Conservation (phyloP, 2,797 vertebrate genomes). For the Miopithecus talapoin region DNA sequence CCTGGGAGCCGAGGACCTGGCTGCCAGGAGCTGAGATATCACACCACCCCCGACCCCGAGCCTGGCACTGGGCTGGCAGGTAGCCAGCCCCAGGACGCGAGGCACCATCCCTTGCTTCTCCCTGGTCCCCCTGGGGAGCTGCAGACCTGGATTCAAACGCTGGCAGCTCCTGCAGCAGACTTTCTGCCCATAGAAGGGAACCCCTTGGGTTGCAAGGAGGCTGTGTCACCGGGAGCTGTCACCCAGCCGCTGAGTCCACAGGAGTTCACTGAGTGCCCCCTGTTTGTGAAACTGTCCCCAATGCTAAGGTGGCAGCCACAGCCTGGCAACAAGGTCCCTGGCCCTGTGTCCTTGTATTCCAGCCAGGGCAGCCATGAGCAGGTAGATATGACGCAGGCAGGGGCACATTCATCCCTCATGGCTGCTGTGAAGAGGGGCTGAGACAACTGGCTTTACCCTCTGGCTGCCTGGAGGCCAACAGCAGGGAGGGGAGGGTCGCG, state of each 20-base stretch:
- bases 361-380: neutral
- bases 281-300: neutral
- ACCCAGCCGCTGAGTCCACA: neutral
- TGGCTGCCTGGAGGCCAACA: too few relatives aligned
- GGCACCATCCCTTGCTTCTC: too few relatives aligned
- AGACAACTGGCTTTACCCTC: too few relatives aligned
- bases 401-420: rapidly evolving
- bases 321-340: neutral
- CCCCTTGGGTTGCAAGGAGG: neutral
- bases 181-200: neutral
- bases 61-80: too few relatives aligned
- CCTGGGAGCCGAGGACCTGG: neutral
- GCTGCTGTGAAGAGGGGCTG: neutral
- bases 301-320: neutral
- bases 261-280: neutral
- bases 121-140: too few relatives aligned
- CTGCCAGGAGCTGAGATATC: too few relatives aligned
- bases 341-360: neutral
- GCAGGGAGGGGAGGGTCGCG: neutral
- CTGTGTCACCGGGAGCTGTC: neutral
- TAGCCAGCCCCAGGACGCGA: neutral
- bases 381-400: neutral
- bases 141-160: rapidly evolving
- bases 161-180: neutral
- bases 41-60: too few relatives aligned